phyloP scores from a whole-genome alignment of 2,797 vertebrate genomes.

The Squalus acanthias region DNA sequence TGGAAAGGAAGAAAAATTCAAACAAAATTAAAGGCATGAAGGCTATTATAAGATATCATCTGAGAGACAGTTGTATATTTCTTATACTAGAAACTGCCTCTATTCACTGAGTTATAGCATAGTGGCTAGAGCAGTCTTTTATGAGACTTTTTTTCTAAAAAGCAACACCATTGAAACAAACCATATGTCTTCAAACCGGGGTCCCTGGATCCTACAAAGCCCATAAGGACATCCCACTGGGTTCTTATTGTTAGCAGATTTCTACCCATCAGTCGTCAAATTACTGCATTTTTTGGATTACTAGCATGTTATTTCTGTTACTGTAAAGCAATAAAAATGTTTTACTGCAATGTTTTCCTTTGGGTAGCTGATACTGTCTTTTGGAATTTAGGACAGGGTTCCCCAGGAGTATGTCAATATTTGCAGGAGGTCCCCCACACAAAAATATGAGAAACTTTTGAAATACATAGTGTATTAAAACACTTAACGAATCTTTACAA shows the following conservation, averaged over 20 bases:
- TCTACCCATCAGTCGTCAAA: background rate
- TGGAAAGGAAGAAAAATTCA: background rate
- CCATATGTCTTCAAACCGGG: background rate
- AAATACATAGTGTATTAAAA: background rate
- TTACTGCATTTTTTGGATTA: background rate
- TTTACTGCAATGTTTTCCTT: background rate
- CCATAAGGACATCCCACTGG: background rate
- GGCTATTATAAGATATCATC: background rate
- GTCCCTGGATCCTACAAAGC: background rate
- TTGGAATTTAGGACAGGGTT: background rate
- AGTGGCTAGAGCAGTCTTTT: background rate
- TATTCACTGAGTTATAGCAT: background rate
- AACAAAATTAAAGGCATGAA: background rate
- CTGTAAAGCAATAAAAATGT: background rate
- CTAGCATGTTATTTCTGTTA: background rate
- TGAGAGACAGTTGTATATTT: background rate
- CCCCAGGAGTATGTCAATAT: background rate
- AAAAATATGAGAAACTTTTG: background rate
- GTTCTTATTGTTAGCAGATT: background rate
- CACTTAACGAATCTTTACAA: background rate
- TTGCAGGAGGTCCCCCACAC: background rate
- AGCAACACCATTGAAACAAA: background rate
- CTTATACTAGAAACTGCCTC: background rate
- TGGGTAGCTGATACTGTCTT: background rate
- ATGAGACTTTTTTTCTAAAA: background rate